Base-by-base conservation (phyloP, 2,888 invertebrate species). In the Lumbricus terrestris region DNA sequence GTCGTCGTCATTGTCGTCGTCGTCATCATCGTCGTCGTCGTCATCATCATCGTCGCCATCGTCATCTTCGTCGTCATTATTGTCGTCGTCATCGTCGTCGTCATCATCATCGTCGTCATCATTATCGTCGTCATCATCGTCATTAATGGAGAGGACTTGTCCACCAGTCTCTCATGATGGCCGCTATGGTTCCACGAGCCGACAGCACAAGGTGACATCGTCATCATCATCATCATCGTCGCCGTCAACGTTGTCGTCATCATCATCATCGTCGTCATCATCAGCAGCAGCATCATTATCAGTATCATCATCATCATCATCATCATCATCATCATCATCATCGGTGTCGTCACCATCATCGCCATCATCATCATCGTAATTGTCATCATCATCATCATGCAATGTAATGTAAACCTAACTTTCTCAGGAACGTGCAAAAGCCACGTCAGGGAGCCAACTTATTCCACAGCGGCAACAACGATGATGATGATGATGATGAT, bases 151-250 rank as follows among this genome's bases (percentile, higher is more conserved):
- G n/a, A n/a, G n/a, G n/a, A n/a, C n/a, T n/a, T n/a, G n/a, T n/a
- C n/a, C n/a, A n/a, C n/a, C n/a, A n/a, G n/a, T n/a, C n/a, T n/a
- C n/a, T n/a, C n/a, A n/a, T n/a, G n/a, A n/a, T n/a, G n/a, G n/a
- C n/a, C n/a, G n/a, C n/a, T n/a, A n/a, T n/a, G n/a, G n/a, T n/a
- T n/a, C n/a, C n/a, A n/a, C n/a, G n/a, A n/a, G n/a, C n/a, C n/a
- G n/a, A n/a, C n/a, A n/a, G n/a, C n/a, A n/a, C n/a, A n/a, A n/a
- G n/a, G n/a, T n/a, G n/a, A n/a, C 40, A 40, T 40, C 15, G 16
- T 40, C 16, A 90, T 40, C 90, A 88, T 47, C 42, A 82, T 54
- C 82, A 15, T 90, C 88, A 42, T 88, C 82, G 69, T 37, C 83
- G 16, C 40, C 88, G 42, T 88, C n/a, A 42, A 88, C 90, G 40